A percentile compares a stretch with the other conserved stretches of the same genome.
These are phyloP conservation scores for Peromyscus leucopus DNA, from an alignment of 2,113 vertebrate genomes.

Conservation along the genomic window DNA sequence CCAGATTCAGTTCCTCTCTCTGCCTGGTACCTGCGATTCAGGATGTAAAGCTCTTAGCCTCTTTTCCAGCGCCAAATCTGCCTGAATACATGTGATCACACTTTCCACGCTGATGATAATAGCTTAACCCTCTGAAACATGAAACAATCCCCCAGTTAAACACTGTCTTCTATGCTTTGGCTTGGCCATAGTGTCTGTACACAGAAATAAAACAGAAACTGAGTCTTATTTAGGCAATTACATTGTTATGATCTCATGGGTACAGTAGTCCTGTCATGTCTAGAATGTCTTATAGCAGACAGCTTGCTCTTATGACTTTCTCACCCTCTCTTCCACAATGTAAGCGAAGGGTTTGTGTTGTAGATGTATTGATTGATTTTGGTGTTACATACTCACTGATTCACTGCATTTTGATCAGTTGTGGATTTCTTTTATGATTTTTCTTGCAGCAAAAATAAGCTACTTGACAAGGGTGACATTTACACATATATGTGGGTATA, in stretches of 20 bases:
- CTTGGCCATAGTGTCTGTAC: neutral
- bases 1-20: neutral
- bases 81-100: neutral
- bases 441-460: neutral
- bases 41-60: neutral
- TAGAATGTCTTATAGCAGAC: neutral
- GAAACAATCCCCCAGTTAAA: neutral
- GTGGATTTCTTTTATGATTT: neutral
- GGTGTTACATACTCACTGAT: neutral
- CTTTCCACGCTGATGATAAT: neutral
- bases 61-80: neutral
- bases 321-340: neutral
- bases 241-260: neutral
- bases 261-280: neutral
- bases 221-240: neutral
- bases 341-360: neutral
- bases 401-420: neutral
- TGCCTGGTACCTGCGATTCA: neutral
- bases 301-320: neutral
- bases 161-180: neutral
- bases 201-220: neutral
- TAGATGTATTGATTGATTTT: neutral
- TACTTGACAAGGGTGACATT: neutral
- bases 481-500: neutral
- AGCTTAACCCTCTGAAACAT: neutral